These are phyloP conservation scores for Brachypterus glaber DNA, from an alignment of 2,888 invertebrate species.

Conservation along the genomic window DNA sequence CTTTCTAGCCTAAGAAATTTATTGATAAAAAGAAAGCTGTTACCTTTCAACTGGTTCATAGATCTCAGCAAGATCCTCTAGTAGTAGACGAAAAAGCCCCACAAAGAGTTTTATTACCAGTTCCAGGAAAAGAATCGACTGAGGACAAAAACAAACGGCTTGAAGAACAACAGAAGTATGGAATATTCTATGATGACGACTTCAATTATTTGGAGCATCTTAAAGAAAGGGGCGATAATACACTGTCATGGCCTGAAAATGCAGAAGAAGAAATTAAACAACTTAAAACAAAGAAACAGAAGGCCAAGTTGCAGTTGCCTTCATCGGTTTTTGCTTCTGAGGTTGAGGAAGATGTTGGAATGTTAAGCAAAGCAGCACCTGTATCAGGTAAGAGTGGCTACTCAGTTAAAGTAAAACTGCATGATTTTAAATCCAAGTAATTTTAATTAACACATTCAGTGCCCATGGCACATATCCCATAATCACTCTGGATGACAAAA, in stretches of 20 bases:
- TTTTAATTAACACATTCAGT: too few relatives aligned
- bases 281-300: slow-evolving; percentile 13
- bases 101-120: slow-evolving; percentile 70
- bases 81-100: slow-evolving; percentile 82
- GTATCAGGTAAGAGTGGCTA: slow-evolving; percentile 46
- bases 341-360: slow-evolving; percentile 74
- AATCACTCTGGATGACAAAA: too few relatives aligned
- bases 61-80: slow-evolving; percentile 90
- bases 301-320: slow-evolving; percentile 24
- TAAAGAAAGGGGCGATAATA: slow-evolving; percentile 50
- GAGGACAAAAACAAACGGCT: slow-evolving; percentile 33
- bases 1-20: slow-evolving; percentile 52
- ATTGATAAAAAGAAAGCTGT: slow-evolving; percentile 87
- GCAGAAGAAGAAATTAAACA: slow-evolving; percentile 26
- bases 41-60: slow-evolving; percentile 85
- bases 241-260: slow-evolving; percentile 42
- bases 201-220: slow-evolving; percentile 93
- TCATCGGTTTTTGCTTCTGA: slow-evolving; percentile 30
- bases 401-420: too few relatives aligned
- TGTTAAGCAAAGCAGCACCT: slow-evolving; percentile 74
- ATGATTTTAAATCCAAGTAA: too few relatives aligned
- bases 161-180: slow-evolving; percentile 74
- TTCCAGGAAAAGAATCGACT: slow-evolving; percentile 31
- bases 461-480: too few relatives aligned
- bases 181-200: slow-evolving; percentile 89